Conservation (phyloP, 2,888 invertebrate genomes). For the Drosophila tanythrix region DNA sequence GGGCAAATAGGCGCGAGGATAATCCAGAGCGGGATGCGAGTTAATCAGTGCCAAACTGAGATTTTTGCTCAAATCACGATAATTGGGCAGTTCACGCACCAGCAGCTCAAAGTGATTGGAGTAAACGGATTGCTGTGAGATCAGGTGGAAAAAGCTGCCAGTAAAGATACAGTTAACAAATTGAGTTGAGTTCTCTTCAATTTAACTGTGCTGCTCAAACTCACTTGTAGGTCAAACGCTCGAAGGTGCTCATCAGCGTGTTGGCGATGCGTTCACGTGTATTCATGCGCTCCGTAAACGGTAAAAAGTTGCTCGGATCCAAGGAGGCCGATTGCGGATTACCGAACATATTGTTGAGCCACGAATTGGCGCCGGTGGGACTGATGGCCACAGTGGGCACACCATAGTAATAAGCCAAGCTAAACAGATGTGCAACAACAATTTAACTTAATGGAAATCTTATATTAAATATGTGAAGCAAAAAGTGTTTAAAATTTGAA, state of each 20-base stretch:
- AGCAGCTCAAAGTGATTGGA: constrained; percentile 81
- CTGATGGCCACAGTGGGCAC: constrained; percentile 84
- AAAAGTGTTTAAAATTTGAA: background rate
- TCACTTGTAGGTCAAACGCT: constrained; percentile 83
- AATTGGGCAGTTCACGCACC: constrained; percentile 79
- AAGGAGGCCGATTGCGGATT: constrained; percentile 85
- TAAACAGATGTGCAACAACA: constrained; percentile 50
- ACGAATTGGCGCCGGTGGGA: constrained; percentile 85
- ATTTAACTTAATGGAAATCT: background rate
- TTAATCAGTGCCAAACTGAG: constrained; percentile 84
- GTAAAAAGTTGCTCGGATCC: constrained; percentile 85
- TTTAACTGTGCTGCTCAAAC: background rate
- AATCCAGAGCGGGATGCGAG: constrained; percentile 83
- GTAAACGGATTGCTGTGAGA: constrained; percentile 83
- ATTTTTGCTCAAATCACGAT: constrained; percentile 83
- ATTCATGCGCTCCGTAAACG: constrained; percentile 85
- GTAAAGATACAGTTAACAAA: background rate
- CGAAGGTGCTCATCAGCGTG: constrained; percentile 83
- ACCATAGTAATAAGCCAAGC: constrained; percentile 83
- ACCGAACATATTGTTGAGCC: constrained; percentile 85
- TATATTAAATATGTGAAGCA: background rate
- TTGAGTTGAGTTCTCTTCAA: background rate
- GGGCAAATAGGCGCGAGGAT: constrained; percentile 83
- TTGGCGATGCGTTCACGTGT: constrained; percentile 85
- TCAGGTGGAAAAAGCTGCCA: constrained; percentile 83